Conservation (phyloP, 2,888 invertebrate genomes). For the Crepidodera aurea region DNA sequence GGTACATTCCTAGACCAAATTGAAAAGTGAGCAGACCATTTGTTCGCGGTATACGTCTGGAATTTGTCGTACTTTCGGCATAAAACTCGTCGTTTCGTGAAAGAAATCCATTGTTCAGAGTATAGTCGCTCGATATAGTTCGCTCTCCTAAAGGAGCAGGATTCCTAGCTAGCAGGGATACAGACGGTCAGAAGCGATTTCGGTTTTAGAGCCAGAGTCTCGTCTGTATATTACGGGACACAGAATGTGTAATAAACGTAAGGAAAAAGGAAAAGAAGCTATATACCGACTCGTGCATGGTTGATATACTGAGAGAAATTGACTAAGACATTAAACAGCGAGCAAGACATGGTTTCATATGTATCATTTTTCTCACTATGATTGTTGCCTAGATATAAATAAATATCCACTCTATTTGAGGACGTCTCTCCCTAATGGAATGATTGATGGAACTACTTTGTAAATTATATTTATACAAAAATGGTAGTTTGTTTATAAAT, state of each 20-base stretch:
- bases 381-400: no score
- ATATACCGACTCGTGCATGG: conserved; percentile 19
- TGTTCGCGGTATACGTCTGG: conserved; percentile 18
- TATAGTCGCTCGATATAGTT: conserved; percentile 12
- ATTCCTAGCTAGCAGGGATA: conserved; percentile 11
- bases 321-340: no score
- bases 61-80: conserved; percentile 20
- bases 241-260: conserved; percentile 51
- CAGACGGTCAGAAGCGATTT: conserved; percentile 45
- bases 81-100: conserved; percentile 13
- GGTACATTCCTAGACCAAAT: conserved; percentile 17
- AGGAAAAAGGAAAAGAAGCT: conserved; percentile 33
- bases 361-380: no score
- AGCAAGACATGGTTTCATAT: no score
- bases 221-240: conserved; percentile 47
- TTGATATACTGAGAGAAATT: background rate
- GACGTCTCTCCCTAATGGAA: no score
- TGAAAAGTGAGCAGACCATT: conserved; percentile 24
- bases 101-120: conserved; percentile 25
- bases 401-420: no score
- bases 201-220: conserved; percentile 47
- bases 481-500: no score
- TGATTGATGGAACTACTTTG: no score
- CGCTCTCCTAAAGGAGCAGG: conserved; percentile 7
- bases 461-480: no score